Evolutionary conservation across 2,797 vertebrate genomes (phyloP).

Genomic region (Limosa lapponica): DNA sequence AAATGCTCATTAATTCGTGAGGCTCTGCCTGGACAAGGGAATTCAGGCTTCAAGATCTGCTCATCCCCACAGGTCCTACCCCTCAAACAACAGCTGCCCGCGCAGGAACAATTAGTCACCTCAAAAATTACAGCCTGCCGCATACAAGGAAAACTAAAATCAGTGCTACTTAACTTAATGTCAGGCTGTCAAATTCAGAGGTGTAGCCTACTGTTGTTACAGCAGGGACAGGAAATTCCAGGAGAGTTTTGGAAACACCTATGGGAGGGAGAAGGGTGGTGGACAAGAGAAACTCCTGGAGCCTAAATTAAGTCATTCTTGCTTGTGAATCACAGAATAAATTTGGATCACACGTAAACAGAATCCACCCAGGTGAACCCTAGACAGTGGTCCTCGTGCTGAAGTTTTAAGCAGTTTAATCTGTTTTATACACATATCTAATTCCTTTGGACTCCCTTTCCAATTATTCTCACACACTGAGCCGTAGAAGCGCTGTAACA

Average conservation of each 20-base stretch:
- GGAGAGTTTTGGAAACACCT: neutral
- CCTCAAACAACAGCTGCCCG: neutral
- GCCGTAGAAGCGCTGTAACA: neutral
- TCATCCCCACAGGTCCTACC: neutral
- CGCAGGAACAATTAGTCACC: neutral
- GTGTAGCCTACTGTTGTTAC: neutral
- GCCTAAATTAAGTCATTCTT: neutral
- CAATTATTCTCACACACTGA: neutral
- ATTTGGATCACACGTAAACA: neutral
- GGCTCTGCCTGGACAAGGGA: neutral
- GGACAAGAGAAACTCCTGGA: neutral
- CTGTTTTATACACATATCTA: neutral
- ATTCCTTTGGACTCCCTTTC: neutral
- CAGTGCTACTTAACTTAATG: neutral
- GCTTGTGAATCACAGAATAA: neutral
- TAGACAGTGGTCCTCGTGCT: neutral
- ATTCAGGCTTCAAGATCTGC: neutral
- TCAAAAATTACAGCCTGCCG: constrained; percentile 25
- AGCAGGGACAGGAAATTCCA: constrained; percentile 63
- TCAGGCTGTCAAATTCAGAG: neutral
- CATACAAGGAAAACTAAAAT: neutral
- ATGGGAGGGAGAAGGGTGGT: neutral
- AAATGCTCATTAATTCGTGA: neutral
- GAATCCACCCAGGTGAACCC: neutral
- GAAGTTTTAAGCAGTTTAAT: neutral